Conservation (phyloP, 30 jellyfish, hydroid and myxozoan species). For the Nemopilema nomurai region DNA sequence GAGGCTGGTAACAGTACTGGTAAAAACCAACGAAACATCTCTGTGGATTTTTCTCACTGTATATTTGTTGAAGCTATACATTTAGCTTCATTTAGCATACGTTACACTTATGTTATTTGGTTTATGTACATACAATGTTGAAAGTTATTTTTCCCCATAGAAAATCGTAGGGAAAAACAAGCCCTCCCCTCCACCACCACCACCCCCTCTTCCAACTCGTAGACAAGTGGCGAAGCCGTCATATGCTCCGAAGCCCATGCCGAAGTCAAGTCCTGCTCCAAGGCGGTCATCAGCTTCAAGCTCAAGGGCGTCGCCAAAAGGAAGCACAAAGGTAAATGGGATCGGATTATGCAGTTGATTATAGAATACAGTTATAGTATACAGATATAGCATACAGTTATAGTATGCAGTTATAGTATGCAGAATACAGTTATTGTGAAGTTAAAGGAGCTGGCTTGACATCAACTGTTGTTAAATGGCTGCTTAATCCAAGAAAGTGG, state of each 20-base stretch:
- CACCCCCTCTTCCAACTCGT: constrained; percentile 26
- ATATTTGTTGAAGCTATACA: too few relatives aligned
- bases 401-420: too few relatives aligned
- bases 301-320: constrained; percentile 36
- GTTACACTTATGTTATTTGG: too few relatives aligned
- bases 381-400: too few relatives aligned
- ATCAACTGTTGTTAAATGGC: not conserved
- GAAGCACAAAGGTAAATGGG: constrained; percentile 19
- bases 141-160: constrained; percentile 1
- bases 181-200: constrained; percentile 40
- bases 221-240: constrained; percentile 47
- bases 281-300: not conserved
- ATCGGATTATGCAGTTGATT: too few relatives aligned
- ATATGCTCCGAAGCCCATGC: constrained; percentile 13
- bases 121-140: not conserved
- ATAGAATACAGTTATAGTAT: too few relatives aligned
- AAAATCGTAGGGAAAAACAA: constrained; percentile 16
- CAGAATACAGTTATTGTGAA: too few relatives aligned
- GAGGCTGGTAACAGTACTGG: too few relatives aligned
- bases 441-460: too few relatives aligned
- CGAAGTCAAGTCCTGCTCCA: constrained; percentile 1
- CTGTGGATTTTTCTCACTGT: too few relatives aligned
- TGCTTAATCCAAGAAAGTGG: not conserved
- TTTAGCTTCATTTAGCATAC: too few relatives aligned
- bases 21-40: too few relatives aligned